Conservation (phyloP, 2,888 invertebrate species). For the Oxycera nigricornis region DNA sequence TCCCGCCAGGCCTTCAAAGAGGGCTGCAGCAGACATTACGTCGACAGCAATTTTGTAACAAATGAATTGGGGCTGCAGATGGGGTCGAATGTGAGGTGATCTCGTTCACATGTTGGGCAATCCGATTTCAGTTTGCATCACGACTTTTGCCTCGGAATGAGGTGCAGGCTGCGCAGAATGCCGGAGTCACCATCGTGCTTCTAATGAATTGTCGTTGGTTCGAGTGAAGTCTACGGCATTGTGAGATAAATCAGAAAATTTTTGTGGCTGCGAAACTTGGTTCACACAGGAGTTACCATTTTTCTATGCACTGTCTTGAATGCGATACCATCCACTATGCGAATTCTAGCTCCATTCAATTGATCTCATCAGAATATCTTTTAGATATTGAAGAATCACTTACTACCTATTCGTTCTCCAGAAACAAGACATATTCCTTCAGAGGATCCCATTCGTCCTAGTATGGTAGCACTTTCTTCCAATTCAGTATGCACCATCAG, state of each 20-base stretch:
- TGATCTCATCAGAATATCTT: too few species aligned
- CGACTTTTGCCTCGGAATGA: background rate
- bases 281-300: background rate
- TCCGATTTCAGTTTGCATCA: slow-evolving; percentile 1
- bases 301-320: too few species aligned
- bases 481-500: background rate
- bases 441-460: too few species aligned
- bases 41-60: background rate
- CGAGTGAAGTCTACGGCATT: background rate
- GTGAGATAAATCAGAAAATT: slow-evolving; percentile 9
- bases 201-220: background rate
- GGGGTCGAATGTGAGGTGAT: slow-evolving; percentile 1
- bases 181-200: background rate
- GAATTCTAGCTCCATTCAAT: too few species aligned
- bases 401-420: too few species aligned
- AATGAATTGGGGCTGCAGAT: background rate
- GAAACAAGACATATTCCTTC: too few species aligned
- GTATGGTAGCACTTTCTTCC: background rate
- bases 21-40: background rate
- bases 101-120: slow-evolving; percentile 1
- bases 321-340: too few species aligned
- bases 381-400: too few species aligned
- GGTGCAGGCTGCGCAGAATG: slow-evolving; percentile 2
- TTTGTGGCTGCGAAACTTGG: background rate
- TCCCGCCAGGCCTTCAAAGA: background rate